These are phyloP conservation scores for Meloidogyne floridensis DNA, from an alignment of 1,140 invertebrate genomes.

Conservation along the genomic window DNA sequence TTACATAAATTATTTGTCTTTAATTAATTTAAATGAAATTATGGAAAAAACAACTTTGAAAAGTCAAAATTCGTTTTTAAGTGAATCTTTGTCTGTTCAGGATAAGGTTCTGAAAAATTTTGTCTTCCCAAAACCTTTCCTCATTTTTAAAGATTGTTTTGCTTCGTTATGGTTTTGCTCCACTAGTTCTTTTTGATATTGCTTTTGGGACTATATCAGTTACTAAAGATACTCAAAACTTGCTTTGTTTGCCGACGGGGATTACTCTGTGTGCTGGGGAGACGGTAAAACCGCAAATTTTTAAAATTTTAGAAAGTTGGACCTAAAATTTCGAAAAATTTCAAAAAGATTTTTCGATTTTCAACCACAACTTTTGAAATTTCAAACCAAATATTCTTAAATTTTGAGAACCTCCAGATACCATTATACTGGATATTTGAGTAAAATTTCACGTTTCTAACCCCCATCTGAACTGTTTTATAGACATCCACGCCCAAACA, in stretches of 20 bases:
- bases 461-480: too few relatives aligned
- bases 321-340: too few relatives aligned
- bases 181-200: conserved; percentile 56
- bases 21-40: neutral
- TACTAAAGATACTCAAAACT: conserved; percentile 44
- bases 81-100: conserved; percentile 10
- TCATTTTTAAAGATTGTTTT: conserved; percentile 42
- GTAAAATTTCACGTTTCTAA: too few relatives aligned
- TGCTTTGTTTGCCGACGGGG: conserved; percentile 53
- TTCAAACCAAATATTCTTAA: too few relatives aligned
- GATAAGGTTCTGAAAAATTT: neutral
- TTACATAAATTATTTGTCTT: conserved; percentile 17
- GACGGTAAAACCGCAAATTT: conserved; percentile 15
- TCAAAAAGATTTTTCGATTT: too few relatives aligned
- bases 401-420: too few relatives aligned
- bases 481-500: too few relatives aligned
- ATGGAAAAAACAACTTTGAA: neutral
- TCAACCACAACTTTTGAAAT: too few relatives aligned
- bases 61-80: too few relatives aligned
- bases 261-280: conserved; percentile 49
- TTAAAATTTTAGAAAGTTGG: too few relatives aligned
- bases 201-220: conserved; percentile 19
- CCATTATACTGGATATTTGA: too few relatives aligned
- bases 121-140: neutral
- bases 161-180: conserved; percentile 47